phyloP scores from a whole-genome alignment of 2,797 vertebrate species.

The Valencia hispanica region DNA sequence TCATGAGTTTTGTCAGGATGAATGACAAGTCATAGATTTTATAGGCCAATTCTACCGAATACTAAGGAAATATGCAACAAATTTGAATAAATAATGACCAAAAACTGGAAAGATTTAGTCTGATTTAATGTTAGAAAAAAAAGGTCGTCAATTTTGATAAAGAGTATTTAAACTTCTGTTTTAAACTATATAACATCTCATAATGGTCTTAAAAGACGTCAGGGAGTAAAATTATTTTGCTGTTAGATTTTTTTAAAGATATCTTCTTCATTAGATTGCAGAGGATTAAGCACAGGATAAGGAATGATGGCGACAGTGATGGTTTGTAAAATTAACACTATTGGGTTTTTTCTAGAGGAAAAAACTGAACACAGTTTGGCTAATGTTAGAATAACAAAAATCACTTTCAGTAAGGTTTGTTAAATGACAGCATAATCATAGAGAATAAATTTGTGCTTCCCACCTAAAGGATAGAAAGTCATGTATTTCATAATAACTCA shows the following conservation, averaged over 20 bases:
- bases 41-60: background rate
- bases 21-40: background rate
- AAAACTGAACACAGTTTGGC: background rate
- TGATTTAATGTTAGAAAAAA: background rate
- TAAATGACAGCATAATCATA: conserved; percentile 5
- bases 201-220: background rate
- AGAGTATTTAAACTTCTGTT: background rate
- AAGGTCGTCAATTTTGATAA: background rate
- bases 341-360: background rate
- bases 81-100: background rate
- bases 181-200: background rate
- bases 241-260: background rate
- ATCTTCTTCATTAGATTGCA: background rate
- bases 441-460: background rate
- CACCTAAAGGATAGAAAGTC: background rate
- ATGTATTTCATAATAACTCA: background rate
- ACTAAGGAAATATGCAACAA: background rate
- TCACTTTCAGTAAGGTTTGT: background rate
- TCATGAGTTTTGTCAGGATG: background rate
- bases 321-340: background rate
- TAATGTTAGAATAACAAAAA: background rate
- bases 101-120: background rate
- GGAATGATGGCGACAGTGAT: background rate
- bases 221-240: background rate
- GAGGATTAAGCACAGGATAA: background rate